Base-by-base conservation (phyloP, 2,888 invertebrate genomes). In the Pomacea canaliculata region DNA sequence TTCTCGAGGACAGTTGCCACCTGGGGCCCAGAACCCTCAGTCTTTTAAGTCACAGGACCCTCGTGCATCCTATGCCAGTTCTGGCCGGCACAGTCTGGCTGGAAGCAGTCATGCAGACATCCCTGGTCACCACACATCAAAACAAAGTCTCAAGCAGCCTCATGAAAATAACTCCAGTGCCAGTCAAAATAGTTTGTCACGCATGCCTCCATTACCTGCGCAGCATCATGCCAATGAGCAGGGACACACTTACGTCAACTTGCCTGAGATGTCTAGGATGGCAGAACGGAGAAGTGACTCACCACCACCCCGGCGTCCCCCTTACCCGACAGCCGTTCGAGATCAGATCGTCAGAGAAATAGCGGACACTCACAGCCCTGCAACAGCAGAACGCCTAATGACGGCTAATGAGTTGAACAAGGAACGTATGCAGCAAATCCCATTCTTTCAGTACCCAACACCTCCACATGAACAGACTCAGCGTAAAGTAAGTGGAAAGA, bases 381-480 rank as follows among this genome's bases (percentile, higher is more conserved):
- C 80, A 62, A 86, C 88, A 7, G 84, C 84, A 66, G 71, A 82
- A 27, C 86, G 87, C 66, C 79, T 87, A 66, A 71, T 89, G 51
- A 79, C 76, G 1, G 83, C 89, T 1, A 84, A 84, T 49, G 80
- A 84, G 70, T 82, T 85, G 71, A 81, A 85, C n/a, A 80, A 81
- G 67, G 78, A 78, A 60, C 80, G 88, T 51, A 86, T 86, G 84
- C 81, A 84, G 76, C 85, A 88, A 76, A 85, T 86, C 16, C 66
- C 85, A 0, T 86, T 83, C 79, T 89, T 90, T 82, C 87, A 88
- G 79, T 89, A 89, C 72, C 90, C 90, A 0, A 85, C 86, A 48
- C 87, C 87, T 19, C 75, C 65, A 27, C 56, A 63, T 49, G 66
- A 76, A 16, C 68, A 70, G 66, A 48, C 71, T 69, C 75, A 69